Evolutionary conservation across 2,888 invertebrate species (phyloP).

Genomic region (Agrochola macilenta): DNA sequence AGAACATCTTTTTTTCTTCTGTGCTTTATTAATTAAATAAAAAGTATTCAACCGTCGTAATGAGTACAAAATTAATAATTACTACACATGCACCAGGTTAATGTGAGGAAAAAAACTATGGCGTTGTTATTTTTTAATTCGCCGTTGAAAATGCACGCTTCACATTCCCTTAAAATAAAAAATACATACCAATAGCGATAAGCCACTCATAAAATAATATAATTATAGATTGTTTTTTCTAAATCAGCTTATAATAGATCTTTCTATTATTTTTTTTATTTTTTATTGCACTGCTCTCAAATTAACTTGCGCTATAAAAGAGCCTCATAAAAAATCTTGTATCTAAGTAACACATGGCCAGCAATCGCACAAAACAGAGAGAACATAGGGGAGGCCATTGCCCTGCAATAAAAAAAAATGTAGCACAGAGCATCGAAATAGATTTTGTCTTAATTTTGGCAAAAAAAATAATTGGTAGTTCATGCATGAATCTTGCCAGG

Average conservation of each 20-base stretch:
- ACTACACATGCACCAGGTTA: not conserved
- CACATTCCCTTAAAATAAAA: not conserved
- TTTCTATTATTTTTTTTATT: not conserved
- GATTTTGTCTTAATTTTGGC: not conserved
- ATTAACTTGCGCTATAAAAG: not conserved
- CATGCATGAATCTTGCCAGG: not conserved
- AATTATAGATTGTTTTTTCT: not conserved
- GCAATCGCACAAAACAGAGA: no score
- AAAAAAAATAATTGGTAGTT: no score
- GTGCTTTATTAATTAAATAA: not conserved
- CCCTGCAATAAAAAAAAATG: no score
- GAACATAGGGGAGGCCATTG: no score
- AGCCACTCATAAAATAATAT: slow-evolving; percentile 1
- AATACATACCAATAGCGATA: not conserved
- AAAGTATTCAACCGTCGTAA: not conserved
- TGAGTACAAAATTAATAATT: not conserved
- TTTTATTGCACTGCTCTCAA: not conserved
- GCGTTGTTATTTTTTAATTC: not conserved
- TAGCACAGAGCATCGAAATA: no score
- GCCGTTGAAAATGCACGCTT: not conserved
- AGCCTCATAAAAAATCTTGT: not conserved
- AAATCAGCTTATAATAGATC: not conserved
- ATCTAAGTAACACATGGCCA: no score
- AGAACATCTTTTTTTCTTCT: not conserved
- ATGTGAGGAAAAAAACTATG: not conserved